phyloP scores from a whole-genome alignment of 2,797 vertebrate genomes.

The Loriculus beryllinus region DNA sequence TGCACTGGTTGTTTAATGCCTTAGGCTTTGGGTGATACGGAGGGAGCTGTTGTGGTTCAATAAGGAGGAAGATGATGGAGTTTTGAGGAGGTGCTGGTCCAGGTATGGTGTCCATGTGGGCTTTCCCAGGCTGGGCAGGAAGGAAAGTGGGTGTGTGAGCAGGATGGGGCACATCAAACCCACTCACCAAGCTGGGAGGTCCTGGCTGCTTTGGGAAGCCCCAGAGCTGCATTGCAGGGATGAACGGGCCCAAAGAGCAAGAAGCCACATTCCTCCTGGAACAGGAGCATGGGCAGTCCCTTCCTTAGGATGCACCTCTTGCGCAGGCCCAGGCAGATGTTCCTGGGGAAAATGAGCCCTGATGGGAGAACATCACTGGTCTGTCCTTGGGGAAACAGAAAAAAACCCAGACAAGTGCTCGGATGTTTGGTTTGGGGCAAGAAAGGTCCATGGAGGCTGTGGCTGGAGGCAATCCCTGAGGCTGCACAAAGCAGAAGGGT shows the following conservation, averaged over 20 bases:
- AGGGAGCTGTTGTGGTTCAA: fast-evolving
- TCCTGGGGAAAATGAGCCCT: neutral
- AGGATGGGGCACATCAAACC: neutral
- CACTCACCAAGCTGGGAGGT: fast-evolving
- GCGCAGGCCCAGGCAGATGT: neutral
- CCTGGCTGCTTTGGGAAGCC: neutral
- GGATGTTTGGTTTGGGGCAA: neutral
- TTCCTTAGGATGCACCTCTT: neutral
- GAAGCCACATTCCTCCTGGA: neutral
- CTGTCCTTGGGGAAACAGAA: neutral
- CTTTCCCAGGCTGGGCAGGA: neutral
- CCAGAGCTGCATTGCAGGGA: fast-evolving
- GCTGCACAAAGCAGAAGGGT: neutral
- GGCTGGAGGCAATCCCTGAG: neutral
- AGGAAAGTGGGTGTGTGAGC: fast-evolving
- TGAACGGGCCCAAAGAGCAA: fast-evolving
- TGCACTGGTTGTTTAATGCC: fast-evolving
- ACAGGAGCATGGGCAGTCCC: neutral
- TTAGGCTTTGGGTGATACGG: fast-evolving
- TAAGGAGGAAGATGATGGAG: neutral
- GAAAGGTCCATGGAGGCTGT: fast-evolving
- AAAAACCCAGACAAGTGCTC: fast-evolving
- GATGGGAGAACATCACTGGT: neutral
- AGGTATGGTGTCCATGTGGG: fast-evolving
- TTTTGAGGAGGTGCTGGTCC: neutral